Conservation (phyloP, 92 coral and sea anemone genomes). For the Palythoa heliodiscus region DNA sequence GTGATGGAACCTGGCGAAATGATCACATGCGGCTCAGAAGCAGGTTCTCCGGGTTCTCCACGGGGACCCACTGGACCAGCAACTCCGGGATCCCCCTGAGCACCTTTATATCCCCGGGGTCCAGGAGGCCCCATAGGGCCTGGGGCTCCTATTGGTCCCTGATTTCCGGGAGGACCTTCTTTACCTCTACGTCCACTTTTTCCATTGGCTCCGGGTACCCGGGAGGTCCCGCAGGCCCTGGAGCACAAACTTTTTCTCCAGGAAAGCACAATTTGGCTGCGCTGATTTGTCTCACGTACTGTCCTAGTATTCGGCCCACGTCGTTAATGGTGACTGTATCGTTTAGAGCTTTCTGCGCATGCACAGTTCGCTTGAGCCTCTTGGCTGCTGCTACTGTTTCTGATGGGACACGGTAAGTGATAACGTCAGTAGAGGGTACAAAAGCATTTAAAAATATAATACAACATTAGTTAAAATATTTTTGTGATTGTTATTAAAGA, state of each 20-base stretch:
- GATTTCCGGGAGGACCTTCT: background rate
- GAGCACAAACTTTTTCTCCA: background rate
- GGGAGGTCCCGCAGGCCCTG: background rate
- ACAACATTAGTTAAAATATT: too few relatives aligned
- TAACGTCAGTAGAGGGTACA: too few relatives aligned
- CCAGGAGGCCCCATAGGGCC: background rate
- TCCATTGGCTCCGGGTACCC: background rate
- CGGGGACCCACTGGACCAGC: background rate
- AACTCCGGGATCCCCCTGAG: background rate
- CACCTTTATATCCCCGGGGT: background rate
- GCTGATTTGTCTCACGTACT: background rate
- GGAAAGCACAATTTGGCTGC: conserved; percentile 5
- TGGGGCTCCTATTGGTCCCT: background rate
- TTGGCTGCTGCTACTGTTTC: background rate
- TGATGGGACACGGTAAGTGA: too few relatives aligned
- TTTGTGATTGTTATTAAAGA: too few relatives aligned
- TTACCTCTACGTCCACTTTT: background rate
- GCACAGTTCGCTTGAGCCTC: background rate
- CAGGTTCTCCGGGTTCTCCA: background rate
- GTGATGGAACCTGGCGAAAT: background rate
- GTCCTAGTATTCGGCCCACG: conserved; percentile 7
- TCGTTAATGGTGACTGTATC: background rate
- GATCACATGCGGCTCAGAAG: background rate
- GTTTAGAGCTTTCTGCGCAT: background rate
- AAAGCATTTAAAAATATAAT: too few relatives aligned